These are phyloP conservation scores for Saccostrea echinata DNA, from an alignment of 1,140 invertebrate species.

Conservation along the genomic window DNA sequence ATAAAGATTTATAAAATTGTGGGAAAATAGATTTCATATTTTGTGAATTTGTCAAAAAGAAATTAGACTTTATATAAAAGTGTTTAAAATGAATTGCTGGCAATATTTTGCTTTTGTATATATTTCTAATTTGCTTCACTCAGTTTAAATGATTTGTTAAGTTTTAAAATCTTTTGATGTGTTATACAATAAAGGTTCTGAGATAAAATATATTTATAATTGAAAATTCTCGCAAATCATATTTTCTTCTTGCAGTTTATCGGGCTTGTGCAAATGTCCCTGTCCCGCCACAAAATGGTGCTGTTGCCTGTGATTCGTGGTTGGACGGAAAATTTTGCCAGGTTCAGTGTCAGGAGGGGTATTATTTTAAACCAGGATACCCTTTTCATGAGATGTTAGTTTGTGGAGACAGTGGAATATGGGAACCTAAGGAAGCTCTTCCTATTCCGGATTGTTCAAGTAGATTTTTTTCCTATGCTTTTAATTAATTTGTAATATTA, in stretches of 20 bases:
- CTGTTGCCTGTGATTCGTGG: constrained; percentile 56
- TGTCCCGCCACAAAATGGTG: constrained; percentile 41
- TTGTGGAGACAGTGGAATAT: constrained; percentile 46
- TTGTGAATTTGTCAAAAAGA: no score
- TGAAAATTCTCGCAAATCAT: not conserved
- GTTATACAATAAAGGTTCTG: no score
- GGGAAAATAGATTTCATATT: no score
- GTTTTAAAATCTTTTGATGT: no score
- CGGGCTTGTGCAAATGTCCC: not conserved
- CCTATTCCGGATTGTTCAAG: constrained; percentile 44
- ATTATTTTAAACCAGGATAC: constrained; percentile 19
- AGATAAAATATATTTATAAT: not conserved
- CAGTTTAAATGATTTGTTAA: no score
- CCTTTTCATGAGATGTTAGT: constrained; percentile 33
- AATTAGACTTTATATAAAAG: no score
- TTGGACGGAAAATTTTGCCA: constrained; percentile 55
- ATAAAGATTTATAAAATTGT: no score
- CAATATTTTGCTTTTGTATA: no score
- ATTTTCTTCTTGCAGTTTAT: not conserved
- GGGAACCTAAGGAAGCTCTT: constrained; percentile 15
- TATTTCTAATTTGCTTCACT: no score
- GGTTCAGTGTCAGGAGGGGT: constrained; percentile 49
- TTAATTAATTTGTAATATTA: no score
- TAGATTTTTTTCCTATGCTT: not conserved
- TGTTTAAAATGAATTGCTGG: no score